Conservation (phyloP, 2,888 invertebrate genomes). For the Teleiodes luculella region DNA sequence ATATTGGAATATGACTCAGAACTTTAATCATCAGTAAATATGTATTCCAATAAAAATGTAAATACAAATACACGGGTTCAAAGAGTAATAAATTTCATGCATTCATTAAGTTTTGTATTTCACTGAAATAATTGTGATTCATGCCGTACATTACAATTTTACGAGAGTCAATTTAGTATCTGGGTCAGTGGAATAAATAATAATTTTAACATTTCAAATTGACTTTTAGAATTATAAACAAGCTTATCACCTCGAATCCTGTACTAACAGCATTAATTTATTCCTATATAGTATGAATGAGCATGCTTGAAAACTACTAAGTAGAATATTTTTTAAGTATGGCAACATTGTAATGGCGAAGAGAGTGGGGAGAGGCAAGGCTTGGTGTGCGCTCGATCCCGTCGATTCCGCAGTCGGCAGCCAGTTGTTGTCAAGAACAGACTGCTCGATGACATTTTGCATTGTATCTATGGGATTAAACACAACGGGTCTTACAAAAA, state of each 20-base stretch:
- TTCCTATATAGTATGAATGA: slow-evolving; percentile 31
- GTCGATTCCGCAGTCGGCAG: slow-evolving; percentile 68
- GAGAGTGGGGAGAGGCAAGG: slow-evolving; percentile 45
- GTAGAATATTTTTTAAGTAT: slow-evolving; percentile 38
- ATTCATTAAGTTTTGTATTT: too few species aligned
- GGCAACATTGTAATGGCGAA: slow-evolving; percentile 46
- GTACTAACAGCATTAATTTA: slow-evolving; percentile 21
- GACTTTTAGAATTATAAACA: slow-evolving; percentile 26
- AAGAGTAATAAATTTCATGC: too few species aligned
- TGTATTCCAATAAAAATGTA: too few species aligned
- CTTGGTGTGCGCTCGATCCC: slow-evolving; percentile 45
- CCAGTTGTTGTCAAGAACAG: slow-evolving; percentile 75
- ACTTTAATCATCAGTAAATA: too few species aligned
- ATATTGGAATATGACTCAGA: too few species aligned
- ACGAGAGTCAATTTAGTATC: too few species aligned
- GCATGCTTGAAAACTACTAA: slow-evolving; percentile 37
- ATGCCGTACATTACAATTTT: too few species aligned
- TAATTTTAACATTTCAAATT: slow-evolving; percentile 31
- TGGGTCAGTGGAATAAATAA: too few species aligned
- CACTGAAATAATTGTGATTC: too few species aligned
- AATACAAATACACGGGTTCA: too few species aligned
- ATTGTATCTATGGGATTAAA: slow-evolving; percentile 53
- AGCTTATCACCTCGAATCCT: slow-evolving; percentile 63
- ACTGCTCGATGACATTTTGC: slow-evolving; percentile 75
- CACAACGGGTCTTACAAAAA: too few species aligned